phyloP scores from a whole-genome alignment of 2,888 invertebrate species.

The Oxyteleia sp. region DNA sequence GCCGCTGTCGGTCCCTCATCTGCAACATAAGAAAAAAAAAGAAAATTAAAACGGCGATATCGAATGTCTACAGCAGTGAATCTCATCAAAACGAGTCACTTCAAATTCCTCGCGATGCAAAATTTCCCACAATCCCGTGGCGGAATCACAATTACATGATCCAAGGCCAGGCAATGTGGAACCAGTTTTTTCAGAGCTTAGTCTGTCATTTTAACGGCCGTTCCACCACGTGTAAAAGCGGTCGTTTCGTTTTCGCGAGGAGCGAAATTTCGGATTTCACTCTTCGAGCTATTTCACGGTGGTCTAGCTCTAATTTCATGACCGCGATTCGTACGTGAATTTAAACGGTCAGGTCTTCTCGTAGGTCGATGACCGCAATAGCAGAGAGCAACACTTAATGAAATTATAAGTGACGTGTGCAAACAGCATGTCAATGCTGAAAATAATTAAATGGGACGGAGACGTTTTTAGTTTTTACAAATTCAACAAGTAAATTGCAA shows the following conservation, averaged over 20 bases:
- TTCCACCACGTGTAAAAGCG: conserved; percentile 29
- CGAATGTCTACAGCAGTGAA: conserved; percentile 8
- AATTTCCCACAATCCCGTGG: conserved; percentile 77
- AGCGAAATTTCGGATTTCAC: neutral
- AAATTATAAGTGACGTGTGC: conserved; percentile 44
- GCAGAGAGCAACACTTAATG: conserved; percentile 56
- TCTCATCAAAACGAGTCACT: conserved; percentile 1
- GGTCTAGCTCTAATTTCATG: conserved; percentile 49
- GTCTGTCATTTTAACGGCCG: conserved; percentile 38
- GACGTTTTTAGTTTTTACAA: neutral
- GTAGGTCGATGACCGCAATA: conserved; percentile 64
- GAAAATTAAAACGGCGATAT: conserved; percentile 16
- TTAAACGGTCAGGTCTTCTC: conserved; percentile 25
- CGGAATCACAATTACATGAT: conserved; percentile 71
- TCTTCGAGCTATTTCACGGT: too few relatives aligned
- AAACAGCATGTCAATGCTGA: conserved; percentile 12
- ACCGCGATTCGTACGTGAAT: conserved; percentile 47
- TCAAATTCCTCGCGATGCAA: conserved; percentile 62
- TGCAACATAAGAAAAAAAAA: conserved; percentile 79
- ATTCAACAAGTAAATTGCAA: neutral
- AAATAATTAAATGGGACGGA: conserved; percentile 32
- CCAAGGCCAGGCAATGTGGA: conserved; percentile 50
- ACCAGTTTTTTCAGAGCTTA: conserved; percentile 52
- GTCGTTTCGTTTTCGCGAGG: neutral
- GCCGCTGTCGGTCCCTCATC: conserved; percentile 82